phyloP scores from a whole-genome alignment of 2,888 invertebrate species.

The Barypeithes pellucidus region DNA sequence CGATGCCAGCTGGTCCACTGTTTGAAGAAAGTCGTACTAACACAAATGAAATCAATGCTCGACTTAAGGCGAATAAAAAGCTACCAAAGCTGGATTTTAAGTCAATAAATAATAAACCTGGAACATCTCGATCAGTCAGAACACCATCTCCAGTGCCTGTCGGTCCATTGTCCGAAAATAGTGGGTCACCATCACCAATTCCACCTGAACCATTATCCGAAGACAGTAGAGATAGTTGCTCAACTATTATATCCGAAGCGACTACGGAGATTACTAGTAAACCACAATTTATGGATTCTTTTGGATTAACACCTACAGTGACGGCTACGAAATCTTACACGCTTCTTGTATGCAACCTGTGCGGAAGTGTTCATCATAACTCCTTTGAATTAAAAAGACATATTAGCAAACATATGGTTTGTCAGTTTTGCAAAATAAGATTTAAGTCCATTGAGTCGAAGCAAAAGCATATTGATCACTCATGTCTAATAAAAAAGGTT shows the following conservation, averaged over 20 bases:
- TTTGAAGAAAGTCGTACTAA: neutral
- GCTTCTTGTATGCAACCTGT: slow-evolving; percentile 57
- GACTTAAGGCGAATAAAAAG: too few species aligned
- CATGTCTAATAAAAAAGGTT: slow-evolving; percentile 56
- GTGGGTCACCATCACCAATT: slow-evolving; percentile 10
- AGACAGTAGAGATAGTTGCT: slow-evolving; percentile 22
- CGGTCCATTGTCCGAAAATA: neutral
- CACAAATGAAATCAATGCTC: neutral
- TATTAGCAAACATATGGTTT: slow-evolving; percentile 56
- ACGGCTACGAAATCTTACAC: slow-evolving; percentile 35
- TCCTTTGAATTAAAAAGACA: slow-evolving; percentile 56
- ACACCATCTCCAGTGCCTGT: neutral
- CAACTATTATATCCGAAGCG: slow-evolving; percentile 5
- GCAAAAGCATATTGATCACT: slow-evolving; percentile 54
- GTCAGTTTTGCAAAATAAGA: slow-evolving; percentile 58
- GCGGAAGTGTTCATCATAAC: slow-evolving; percentile 56
- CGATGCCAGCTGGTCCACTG: neutral
- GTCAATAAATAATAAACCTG: too few species aligned
- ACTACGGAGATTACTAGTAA: neutral
- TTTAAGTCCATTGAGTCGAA: slow-evolving; percentile 56
- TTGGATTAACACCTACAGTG: slow-evolving; percentile 46
- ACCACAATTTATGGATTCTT: slow-evolving; percentile 35
- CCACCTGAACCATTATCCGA: slow-evolving; percentile 7
- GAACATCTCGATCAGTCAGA: neutral
- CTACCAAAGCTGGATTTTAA: too few species aligned